Evolutionary conservation across 2,113 vertebrate species (phyloP).

Genomic region (Mastomys coucha): DNA sequence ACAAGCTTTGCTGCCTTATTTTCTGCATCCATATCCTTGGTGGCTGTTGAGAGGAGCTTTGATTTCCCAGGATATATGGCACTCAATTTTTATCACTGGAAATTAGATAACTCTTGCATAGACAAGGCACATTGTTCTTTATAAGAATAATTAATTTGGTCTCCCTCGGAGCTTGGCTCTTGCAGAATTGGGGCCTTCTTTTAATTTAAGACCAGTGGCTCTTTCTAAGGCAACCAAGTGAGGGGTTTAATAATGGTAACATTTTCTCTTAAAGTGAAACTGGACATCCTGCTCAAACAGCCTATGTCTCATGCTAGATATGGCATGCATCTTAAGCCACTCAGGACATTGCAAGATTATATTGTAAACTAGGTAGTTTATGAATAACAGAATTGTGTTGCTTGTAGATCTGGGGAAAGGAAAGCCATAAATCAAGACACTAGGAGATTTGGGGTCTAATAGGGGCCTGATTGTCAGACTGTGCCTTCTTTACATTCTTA

Average conservation of each 20-base stretch:
- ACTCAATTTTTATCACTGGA: conserved; percentile 14
- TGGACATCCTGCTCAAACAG: not conserved
- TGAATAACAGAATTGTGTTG: not conserved
- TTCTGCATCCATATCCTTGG: not conserved
- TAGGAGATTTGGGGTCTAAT: not conserved
- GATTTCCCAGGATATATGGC: not conserved
- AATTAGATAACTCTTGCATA: conserved; percentile 1
- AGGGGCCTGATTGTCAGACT: not conserved
- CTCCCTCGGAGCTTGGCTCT: not conserved
- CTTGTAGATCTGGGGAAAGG: not conserved
- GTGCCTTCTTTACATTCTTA: not conserved
- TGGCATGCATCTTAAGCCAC: not conserved
- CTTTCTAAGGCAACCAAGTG: not conserved
- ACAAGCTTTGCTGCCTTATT: not conserved
- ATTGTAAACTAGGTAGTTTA: not conserved
- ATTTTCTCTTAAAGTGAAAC: conserved; percentile 8
- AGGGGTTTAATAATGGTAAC: not conserved
- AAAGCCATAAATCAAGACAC: not conserved
- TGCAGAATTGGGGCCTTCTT: not conserved
- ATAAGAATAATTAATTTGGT: conserved; percentile 30
- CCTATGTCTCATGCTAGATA: not conserved
- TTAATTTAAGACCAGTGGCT: not conserved
- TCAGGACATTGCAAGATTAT: not conserved
- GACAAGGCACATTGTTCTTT: not conserved
- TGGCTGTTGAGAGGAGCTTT: conserved; percentile 17